Evolutionary conservation across 92 coral and sea anemone species (phyloP), one percentile per base, ranked within the genome.

Genomic region (Zoanthus gigantus): DNA sequence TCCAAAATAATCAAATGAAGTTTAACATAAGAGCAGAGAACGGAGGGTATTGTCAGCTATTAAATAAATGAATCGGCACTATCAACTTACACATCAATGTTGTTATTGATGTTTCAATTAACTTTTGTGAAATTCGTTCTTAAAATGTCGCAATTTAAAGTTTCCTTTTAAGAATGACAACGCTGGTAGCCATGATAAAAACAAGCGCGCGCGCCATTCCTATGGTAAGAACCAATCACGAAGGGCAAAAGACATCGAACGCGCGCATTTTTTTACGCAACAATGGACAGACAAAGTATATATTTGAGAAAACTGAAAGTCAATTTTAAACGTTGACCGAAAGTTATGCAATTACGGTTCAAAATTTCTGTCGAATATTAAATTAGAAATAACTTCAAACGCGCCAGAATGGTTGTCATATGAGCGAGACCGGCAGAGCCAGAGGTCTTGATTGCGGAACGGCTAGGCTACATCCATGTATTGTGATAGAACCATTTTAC

Each of bases 191-290:
- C 4, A 2, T 11, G 15, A 17, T 11, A 1, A 56, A 56, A 56
- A 56, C 61, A 56, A 56, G 15, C 15, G 23, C 65, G 65, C 65
- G 65, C 18, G 65, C 65, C 4, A 58, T 58, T 18, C 65, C 12
- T 5, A 18, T 15, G 14, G 16, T 14, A 67, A 67, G 13, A 67
- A 0, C 72, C 72, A 67, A 67, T 67, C 72, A 67, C 72, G 16
- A 7, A 6, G 31, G 34, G 72, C 72, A 6, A 18, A 18, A 67
- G 34, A 23, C 31, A 18, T 34, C 14, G 9, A 7, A 29, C 9
- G 34, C 72, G 72, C 72, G 44, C 72, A 32, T 4, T 67, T 34
- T 67, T 67, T 30, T 67, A 67, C 72, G 72, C 14, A 67, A 67
- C 72, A 67, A 67, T 67, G 72, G 72, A 18, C 14, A 13, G 32